Evolutionary conservation across 2,113 vertebrate genomes (phyloP), one percentile per base, ranked within the genome.

Genomic region (Vulpes ferrilata): DNA sequence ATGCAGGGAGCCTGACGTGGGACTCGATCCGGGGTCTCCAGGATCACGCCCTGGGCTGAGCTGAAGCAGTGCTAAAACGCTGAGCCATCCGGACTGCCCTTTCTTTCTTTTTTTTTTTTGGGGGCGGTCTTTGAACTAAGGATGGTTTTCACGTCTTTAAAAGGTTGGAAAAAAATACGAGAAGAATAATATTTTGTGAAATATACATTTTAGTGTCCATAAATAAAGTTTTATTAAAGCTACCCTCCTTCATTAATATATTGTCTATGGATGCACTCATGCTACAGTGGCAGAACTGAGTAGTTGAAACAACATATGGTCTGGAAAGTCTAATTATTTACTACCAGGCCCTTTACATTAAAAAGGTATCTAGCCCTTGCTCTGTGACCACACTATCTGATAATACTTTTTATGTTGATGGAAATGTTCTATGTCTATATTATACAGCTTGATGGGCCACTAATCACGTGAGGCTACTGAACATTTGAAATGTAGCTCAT

Each of bases 211-310:
- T 83, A 35, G 38, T 13, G 15, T 51, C 60, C 38, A 73, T 84
- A 92, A 84, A 84, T 62, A 92, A 84, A 51, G 38, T 73, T 73
- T 73, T 82, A 69, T 83, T 65, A 83, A 15, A 89, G n/a, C 25
- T 60, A 81, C 38, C n/a, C 22, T 83, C 59, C 38, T 76, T 83
- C 51, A 15, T 59, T 48, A 96, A 93, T 96, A 62, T 88, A 83
- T 64, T 64, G 1, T 88, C 30, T 88, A 67, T 74, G 48, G 60
- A 80, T 83, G 38, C 9, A 20, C 67, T 67, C 60, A 57, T 73
- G 22, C 57, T 35, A 93, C 35, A 67, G 38, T 69, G 78, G 60
- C 51, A 93, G 60, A 88, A 65, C 30, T 59, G 38, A 91, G 30
- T 59, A 59, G 57, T 22, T 35, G 6, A 7, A 22, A 73, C 57